A percentile compares a stretch with the other conserved stretches of the same genome.
Conservation (phyloP, 1,140 invertebrate species). For the Calliphora vicina region DNA sequence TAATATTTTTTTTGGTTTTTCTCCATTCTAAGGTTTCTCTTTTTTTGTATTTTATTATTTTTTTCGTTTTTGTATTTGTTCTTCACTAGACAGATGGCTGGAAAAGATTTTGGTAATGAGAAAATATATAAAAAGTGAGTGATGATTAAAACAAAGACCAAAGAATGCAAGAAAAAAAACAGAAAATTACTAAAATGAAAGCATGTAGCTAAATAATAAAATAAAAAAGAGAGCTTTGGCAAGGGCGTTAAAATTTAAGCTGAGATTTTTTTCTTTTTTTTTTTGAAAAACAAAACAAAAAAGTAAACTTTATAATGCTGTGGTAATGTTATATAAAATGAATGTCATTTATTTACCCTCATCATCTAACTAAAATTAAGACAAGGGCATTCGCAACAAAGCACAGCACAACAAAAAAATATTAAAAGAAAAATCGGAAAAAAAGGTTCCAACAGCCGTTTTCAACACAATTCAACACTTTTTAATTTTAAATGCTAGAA, state of each 20-base stretch:
- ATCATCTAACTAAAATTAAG: not conserved
- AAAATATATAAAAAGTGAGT: not conserved
- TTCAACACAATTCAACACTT: not conserved
- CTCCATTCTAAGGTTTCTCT: not conserved
- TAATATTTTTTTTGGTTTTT: not conserved
- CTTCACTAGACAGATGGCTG: not conserved
- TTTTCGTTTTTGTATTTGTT: not conserved
- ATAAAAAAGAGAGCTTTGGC: not conserved
- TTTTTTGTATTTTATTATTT: not conserved
- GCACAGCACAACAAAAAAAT: too few relatives aligned
- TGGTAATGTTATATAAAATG: not conserved
- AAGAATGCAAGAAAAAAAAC: not conserved
- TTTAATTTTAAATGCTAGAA: not conserved
- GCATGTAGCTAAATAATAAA: not conserved
- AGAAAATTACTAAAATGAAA: not conserved
- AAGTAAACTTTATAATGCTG: constrained; percentile 6
- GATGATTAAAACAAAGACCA: not conserved
- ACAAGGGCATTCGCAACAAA: not conserved
- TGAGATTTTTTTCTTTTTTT: not conserved
- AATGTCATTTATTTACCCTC: constrained; percentile 10
- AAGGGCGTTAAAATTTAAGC: not conserved
- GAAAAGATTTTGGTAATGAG: not conserved
- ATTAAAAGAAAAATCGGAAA: not conserved
- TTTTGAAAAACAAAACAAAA: not conserved
- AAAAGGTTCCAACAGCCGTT: not conserved